Percentiles rank a stretch among this genome's conserved stretches.
These are phyloP conservation scores for Laothoe populi DNA, from an alignment of 2,888 invertebrate species.

Conservation along the genomic window DNA sequence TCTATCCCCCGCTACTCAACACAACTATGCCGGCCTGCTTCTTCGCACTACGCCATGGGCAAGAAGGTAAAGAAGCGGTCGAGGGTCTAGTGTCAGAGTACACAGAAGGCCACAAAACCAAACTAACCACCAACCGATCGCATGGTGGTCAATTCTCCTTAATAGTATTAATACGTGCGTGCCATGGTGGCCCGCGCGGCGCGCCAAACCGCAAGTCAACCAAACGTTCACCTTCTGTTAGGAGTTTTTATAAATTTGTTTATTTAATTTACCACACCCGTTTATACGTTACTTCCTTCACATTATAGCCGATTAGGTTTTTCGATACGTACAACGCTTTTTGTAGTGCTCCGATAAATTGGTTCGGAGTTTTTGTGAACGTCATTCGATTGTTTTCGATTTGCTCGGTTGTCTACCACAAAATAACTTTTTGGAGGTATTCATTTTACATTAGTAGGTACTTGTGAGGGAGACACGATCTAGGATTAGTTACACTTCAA, in stretches of 20 bases:
- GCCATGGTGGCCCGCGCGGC: slow-evolving; percentile 63
- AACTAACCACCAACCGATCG: slow-evolving; percentile 48
- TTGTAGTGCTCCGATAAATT: slow-evolving; percentile 62
- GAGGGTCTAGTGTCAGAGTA: too few relatives aligned
- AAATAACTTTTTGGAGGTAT: slow-evolving; percentile 20
- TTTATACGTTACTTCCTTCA: slow-evolving; percentile 80
- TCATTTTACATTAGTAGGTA: slow-evolving; percentile 14
- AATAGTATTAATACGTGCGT: slow-evolving; percentile 82
- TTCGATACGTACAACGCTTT: slow-evolving; percentile 69
- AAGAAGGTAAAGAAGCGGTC: too few relatives aligned
- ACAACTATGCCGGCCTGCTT: too few relatives aligned
- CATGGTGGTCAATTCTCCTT: slow-evolving; percentile 50
- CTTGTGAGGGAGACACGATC: slow-evolving; percentile 11
- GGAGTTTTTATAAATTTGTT: slow-evolving; percentile 80
- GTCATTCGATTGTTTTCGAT: slow-evolving; percentile 54
- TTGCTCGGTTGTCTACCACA: slow-evolving; percentile 42
- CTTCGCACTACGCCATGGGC: too few relatives aligned
- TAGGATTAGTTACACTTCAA: not conserved
- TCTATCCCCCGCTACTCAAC: too few relatives aligned
- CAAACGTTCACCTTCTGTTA: slow-evolving; percentile 64
- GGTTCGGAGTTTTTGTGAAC: slow-evolving; percentile 65
- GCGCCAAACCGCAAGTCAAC: slow-evolving; percentile 70
- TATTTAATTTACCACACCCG: slow-evolving; percentile 83
- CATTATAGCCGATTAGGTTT: slow-evolving; percentile 78
- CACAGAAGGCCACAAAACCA: slow-evolving; percentile 3